phyloP scores from a whole-genome alignment of 2,797 vertebrate genomes.

The Malacoctenus gilli region DNA sequence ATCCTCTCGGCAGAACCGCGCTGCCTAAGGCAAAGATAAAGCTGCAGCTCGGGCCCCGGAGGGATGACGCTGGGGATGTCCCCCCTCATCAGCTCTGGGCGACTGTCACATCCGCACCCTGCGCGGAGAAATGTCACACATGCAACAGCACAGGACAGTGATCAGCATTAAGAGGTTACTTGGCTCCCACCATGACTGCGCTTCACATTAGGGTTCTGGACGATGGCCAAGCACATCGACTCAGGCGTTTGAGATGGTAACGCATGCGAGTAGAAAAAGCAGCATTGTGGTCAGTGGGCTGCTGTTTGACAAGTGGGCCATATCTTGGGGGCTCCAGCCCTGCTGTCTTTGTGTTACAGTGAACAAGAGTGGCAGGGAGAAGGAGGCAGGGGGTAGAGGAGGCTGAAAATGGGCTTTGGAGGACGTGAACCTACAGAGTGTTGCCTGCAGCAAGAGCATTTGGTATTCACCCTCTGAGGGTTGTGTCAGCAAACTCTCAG shows the following conservation, averaged over 20 bases:
- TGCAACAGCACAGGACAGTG: slow-evolving; percentile 25
- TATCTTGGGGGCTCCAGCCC: slow-evolving; percentile 22
- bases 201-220: slow-evolving; percentile 17
- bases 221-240: slow-evolving; percentile 26
- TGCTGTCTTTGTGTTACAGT: slow-evolving; percentile 34
- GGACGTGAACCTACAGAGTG: slow-evolving; percentile 44
- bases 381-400: slow-evolving; percentile 32
- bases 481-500: slow-evolving; percentile 71
- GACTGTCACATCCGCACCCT: slow-evolving; percentile 45
- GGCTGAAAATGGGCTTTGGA: slow-evolving; percentile 53
- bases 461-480: slow-evolving; percentile 67
- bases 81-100: slow-evolving; percentile 43
- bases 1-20: slow-evolving; percentile 46
- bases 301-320: slow-evolving; percentile 18
- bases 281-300: slow-evolving; percentile 27
- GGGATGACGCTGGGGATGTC: slow-evolving; percentile 30
- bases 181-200: slow-evolving; percentile 19
- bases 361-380: slow-evolving; percentile 29
- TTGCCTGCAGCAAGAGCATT: slow-evolving; percentile 67
- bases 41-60: slow-evolving; percentile 43
- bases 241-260: slow-evolving; percentile 29
- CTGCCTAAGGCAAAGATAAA: slow-evolving; percentile 60
- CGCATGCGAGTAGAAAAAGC: slow-evolving; percentile 18
- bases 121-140: slow-evolving; percentile 9
- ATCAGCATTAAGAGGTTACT: slow-evolving; percentile 45